Conservation (phyloP, 2,797 vertebrate species). For the Pyrocephalus nanus region DNA sequence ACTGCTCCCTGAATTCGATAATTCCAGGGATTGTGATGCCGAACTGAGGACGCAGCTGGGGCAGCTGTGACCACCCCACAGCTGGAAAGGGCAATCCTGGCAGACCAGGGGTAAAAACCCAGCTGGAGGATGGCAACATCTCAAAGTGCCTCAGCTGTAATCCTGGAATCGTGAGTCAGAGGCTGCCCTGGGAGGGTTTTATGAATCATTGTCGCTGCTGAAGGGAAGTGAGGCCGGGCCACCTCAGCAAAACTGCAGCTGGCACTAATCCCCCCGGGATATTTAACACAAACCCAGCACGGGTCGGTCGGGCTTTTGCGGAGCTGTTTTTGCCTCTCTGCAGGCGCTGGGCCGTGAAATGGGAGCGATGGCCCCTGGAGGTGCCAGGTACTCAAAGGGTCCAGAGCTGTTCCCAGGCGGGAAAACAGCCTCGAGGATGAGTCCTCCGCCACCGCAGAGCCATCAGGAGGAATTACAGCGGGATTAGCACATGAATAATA, state of each 20-base stretch:
- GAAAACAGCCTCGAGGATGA: not conserved
- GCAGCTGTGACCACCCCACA: not conserved
- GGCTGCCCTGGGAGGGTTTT: not conserved
- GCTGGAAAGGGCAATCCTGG: not conserved
- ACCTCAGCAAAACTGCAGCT: constrained; percentile 57
- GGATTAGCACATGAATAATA: constrained; percentile 18
- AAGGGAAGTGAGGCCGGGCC: not conserved
- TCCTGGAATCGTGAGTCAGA: constrained; percentile 16
- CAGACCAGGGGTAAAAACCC: not conserved
- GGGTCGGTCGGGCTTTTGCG: not conserved
- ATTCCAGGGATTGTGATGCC: not conserved
- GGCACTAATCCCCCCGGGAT: constrained; percentile 11
- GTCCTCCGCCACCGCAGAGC: not conserved
- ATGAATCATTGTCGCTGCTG: constrained; percentile 8
- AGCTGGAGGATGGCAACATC: constrained; percentile 15
- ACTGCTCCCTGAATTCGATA: not conserved
- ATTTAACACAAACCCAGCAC: not conserved
- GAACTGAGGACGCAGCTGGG: not conserved
- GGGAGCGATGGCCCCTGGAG: not conserved
- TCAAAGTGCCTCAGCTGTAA: not conserved
- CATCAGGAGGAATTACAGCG: not conserved
- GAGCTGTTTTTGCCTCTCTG: not conserved
- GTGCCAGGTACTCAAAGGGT: not conserved
- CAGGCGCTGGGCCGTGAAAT: not conserved
- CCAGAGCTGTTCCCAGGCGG: not conserved